Percentiles rank a stretch among this genome's conserved stretches.
phyloP scores from a whole-genome alignment of 2,888 invertebrate genomes.

The Meghimatium bilineatum region DNA sequence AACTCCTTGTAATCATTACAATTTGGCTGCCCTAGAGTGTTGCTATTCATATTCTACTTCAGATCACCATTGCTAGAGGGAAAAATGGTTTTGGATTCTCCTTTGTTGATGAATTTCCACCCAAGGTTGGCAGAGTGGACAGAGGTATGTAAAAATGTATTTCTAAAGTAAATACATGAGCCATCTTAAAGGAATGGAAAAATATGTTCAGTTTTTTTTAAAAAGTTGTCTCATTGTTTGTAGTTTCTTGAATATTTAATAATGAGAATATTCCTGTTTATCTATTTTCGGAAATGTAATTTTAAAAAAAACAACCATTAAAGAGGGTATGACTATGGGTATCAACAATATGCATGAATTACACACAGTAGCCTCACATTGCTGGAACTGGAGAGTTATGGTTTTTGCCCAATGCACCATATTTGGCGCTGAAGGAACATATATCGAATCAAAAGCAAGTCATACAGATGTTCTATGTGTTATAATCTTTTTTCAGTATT shows the following conservation, averaged over 20 bases:
- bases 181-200: not conserved
- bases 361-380: too few species aligned
- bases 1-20: not conserved
- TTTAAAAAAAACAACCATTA: too few species aligned
- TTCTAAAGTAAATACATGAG: not conserved
- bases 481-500: too few species aligned
- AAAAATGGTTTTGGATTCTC: constrained; percentile 75
- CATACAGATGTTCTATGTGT: too few species aligned
- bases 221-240: not conserved
- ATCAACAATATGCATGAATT: too few species aligned
- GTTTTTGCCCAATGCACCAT: too few species aligned
- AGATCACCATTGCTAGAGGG: constrained; percentile 63
- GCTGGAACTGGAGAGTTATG: too few species aligned
- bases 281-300: too few species aligned
- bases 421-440: too few species aligned
- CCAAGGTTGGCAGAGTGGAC: constrained; percentile 73
- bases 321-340: too few species aligned
- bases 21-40: not conserved
- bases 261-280: too few species aligned
- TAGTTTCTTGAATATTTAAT: not conserved
- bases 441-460: too few species aligned
- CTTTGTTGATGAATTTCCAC: constrained; percentile 74
- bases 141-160: constrained; percentile 47
- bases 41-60: constrained; percentile 11
- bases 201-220: not conserved